These are phyloP conservation scores for Heliconius ethilla DNA, from an alignment of 2,888 invertebrate genomes.

Conservation along the genomic window DNA sequence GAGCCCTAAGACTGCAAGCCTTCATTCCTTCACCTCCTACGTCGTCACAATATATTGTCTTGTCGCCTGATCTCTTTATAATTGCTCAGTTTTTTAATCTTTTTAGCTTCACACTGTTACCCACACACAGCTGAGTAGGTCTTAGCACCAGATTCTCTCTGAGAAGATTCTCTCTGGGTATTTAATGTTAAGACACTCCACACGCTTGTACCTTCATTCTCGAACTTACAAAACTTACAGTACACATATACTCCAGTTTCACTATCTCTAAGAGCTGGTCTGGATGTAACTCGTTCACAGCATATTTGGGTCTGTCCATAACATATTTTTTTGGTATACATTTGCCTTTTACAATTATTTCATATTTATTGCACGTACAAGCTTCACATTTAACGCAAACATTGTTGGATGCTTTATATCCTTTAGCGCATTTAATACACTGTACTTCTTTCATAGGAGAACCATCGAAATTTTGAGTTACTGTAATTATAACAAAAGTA, in stretches of 20 bases:
- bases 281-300: constrained; percentile 61
- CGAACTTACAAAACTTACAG: constrained; percentile 54
- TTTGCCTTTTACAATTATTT: constrained; percentile 59
- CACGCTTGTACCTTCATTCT: background rate
- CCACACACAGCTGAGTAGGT: too few species aligned
- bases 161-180: too few species aligned
- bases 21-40: too few species aligned
- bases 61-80: too few species aligned
- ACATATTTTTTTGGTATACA: constrained; percentile 67
- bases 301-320: constrained; percentile 63
- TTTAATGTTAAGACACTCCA: too few species aligned
- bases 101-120: background rate
- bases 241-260: constrained; percentile 70
- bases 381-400: constrained; percentile 63
- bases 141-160: too few species aligned
- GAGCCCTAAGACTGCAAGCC: too few species aligned
- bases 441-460: constrained; percentile 69
- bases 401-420: constrained; percentile 58
- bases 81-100: too few species aligned
- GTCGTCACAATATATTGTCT: too few species aligned
- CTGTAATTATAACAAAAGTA: constrained; percentile 49
- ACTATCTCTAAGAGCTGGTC: constrained; percentile 61
- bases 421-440: constrained; percentile 72
- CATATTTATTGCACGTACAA: constrained; percentile 60
- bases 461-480: constrained; percentile 72